Evolutionary conservation across 2,797 vertebrate species (phyloP), one percentile per base, ranked within the genome.

Genomic region (Pitangus sulphuratus): DNA sequence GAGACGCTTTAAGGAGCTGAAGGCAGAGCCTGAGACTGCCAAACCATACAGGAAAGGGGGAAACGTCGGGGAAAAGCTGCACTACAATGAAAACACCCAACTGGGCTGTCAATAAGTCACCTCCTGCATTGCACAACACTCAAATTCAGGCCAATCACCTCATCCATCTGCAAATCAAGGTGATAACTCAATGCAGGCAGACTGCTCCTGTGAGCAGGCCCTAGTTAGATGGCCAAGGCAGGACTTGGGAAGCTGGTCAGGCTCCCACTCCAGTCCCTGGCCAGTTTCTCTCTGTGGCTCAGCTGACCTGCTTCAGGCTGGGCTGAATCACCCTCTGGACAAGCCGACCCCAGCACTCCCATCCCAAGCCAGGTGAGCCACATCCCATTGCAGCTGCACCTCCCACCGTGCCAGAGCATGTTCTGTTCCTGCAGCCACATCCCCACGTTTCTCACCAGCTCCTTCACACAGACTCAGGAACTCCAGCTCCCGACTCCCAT

Each of bases 341-440:
- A 9, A 28, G 25, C 50, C 0, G 8, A 28, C 5, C 75, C 65
- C 42, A 28, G 48, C 35, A 0, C 2, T 22, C 33, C 4, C 16
- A 7, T 3, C 5, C n/a, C 30, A 25, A 68, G 58, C 37, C 69
- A 31, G 64, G 78, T 22, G 45, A 77, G 7, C 4, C 30, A 3
- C 42, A 17, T 20, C 64, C 31, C 3, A 1, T 60, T 8, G 54
- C 48, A 35, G 44, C n/a, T 21, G 44, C 7, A 0, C 35, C 65
- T 8, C 12, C n/a, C 39, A 1, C 53, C 1, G 6, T 1, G 1
- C 56, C 61, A 30, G 7, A 33, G 61, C 69, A 28, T 3, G 0
- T 2, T 16, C 7, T 18, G 2, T 1, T 20, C 5, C 3, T 5
- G 44, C 22, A 21, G 4, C 74, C 8, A 7, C 47, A 15, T 8